Conservation (phyloP, 2,888 invertebrate genomes). For the Tuberolachnus salignus region DNA sequence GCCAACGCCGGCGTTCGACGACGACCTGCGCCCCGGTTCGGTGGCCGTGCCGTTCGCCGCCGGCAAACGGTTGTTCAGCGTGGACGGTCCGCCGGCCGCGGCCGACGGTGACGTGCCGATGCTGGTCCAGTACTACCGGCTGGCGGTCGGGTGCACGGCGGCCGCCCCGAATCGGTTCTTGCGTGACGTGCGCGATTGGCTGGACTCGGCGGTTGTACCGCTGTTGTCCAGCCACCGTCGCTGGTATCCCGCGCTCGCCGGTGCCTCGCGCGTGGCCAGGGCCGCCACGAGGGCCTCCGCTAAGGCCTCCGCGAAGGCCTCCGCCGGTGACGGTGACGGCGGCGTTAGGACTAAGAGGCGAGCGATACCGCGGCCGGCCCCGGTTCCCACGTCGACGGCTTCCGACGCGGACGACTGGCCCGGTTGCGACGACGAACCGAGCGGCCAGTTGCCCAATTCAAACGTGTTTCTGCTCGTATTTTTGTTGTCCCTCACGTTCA, state of each 20-base stretch:
- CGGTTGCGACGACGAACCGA: neutral
- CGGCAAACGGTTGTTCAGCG: conserved; percentile 7
- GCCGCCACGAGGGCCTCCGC: neutral
- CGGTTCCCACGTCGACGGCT: too few relatives aligned
- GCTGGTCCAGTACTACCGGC: conserved; percentile 14
- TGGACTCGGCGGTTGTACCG: neutral
- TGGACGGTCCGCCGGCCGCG: neutral
- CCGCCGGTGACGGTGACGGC: neutral
- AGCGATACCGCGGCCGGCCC: neutral
- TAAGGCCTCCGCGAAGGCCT: too few relatives aligned
- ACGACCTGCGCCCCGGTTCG: conserved; percentile 5
- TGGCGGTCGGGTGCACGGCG: conserved; percentile 13
- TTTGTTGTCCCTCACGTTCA: neutral
- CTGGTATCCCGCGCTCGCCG: conserved; percentile 37
- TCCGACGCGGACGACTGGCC: neutral
- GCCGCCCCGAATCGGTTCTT: neutral
- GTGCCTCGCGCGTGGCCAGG: neutral
- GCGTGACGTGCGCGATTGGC: conserved; percentile 5
- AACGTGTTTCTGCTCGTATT: conserved; percentile 6
- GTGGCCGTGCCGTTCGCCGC: conserved; percentile 23
- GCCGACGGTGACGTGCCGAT: neutral
- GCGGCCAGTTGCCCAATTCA: neutral
- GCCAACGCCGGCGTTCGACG: conserved; percentile 29
- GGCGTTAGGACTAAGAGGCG: neutral
- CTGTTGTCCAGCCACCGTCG: neutral